Base-by-base conservation (phyloP, 2,797 vertebrate genomes). In the Pterois miles region DNA sequence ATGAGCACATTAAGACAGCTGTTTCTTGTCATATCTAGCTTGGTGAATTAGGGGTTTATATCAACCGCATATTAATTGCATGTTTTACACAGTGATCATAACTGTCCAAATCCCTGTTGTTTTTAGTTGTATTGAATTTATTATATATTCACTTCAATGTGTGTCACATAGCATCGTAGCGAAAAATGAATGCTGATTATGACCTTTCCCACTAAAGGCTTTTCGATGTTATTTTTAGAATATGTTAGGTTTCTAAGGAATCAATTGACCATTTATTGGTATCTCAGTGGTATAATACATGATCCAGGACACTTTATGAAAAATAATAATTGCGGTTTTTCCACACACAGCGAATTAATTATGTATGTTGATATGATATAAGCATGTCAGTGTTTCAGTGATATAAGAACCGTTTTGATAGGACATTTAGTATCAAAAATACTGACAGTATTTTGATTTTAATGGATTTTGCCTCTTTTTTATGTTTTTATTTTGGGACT, bases 351-450 rank as follows among this genome's bases (percentile, higher is more conserved):
- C 6, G 29, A 13, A 57, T 23, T 0, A 18, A 10, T 31, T 31
- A 0, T 11, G 11, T 43, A 58, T 1, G 29, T 58, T 20, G 2
- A 57, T 29, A n/a, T 13, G 12, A 38, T 6, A 18, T 4, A 12
- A 0, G 40, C 18, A 18, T 33, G 54, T 59, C 40, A 29, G 29
- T 60, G 40, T 54, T 65, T 34, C 38, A 20, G 18, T 12, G n/a
- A 50, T 20, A 10, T 22, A 36, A 16, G 12, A 66, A 25, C 2
- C n/a, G 36, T 25, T 13, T 50, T 34, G 14, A 74, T 22, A 18
- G 6, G 57, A 36, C 12, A 36, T 36, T 36, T 34, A 33, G 18
- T 18, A 33, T 31, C 2, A 54, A n/a, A 29, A 1, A 27, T 6
- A 31, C 7, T 20, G 7, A 52, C 6, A 8, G 1, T 33, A 25